Conservation (phyloP, 2,113 vertebrate species). For the Anser brachyrhynchus region DNA sequence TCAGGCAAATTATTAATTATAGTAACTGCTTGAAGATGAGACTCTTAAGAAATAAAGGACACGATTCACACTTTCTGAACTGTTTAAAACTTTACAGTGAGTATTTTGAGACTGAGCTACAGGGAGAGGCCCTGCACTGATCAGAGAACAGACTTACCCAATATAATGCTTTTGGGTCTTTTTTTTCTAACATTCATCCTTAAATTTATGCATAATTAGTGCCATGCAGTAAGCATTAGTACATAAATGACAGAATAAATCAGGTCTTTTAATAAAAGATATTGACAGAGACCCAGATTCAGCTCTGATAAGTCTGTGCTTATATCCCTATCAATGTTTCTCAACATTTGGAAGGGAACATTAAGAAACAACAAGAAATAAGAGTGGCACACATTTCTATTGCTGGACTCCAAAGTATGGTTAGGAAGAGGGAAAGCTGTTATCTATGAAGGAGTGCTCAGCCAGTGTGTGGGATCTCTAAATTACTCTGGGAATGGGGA, state of each 20-base stretch:
- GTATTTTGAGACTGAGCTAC: background rate
- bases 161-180: background rate
- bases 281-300: background rate
- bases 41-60: background rate
- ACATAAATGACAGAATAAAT: background rate
- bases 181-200: background rate
- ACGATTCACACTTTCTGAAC: background rate
- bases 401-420: background rate
- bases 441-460: background rate
- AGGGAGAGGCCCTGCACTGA: background rate
- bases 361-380: background rate
- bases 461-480: background rate
- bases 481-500: background rate
- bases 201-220: background rate
- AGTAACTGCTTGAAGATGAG: background rate
- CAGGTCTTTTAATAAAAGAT: background rate
- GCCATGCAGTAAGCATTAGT: background rate
- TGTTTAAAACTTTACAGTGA: background rate
- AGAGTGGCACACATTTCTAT: background rate
- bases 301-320: background rate
- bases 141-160: background rate
- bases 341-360: background rate
- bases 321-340: background rate
- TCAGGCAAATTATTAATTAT: background rate
- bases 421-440: background rate